Evolutionary conservation across 2,888 invertebrate species (phyloP).

Genomic region (Schizotus pectinicornis): DNA sequence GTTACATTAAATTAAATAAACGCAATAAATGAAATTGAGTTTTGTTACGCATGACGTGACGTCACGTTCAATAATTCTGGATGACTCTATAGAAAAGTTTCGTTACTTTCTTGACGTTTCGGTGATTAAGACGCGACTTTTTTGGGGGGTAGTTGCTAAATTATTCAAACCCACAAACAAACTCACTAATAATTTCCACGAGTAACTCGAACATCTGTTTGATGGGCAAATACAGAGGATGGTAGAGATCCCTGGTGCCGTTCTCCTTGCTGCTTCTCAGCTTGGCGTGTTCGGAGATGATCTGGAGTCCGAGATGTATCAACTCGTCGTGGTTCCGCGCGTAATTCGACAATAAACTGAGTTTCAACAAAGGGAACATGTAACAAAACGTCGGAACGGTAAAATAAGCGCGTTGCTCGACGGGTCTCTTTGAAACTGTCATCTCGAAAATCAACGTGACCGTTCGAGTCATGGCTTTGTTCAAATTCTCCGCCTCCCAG

Average conservation of each 20-base stretch:
- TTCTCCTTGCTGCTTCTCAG: constrained; percentile 59
- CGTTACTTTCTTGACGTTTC: too few relatives aligned
- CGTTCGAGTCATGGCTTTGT: constrained; percentile 67
- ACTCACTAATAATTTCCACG: constrained; percentile 75
- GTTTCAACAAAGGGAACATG: constrained; percentile 77
- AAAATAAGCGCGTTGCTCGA: constrained; percentile 55
- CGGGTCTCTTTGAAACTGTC: constrained; percentile 56
- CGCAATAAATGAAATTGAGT: too few relatives aligned
- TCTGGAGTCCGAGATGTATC: constrained; percentile 67
- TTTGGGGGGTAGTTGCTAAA: too few relatives aligned
- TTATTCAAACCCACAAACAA: too few relatives aligned
- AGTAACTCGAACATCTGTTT: constrained; percentile 82
- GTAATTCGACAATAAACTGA: constrained; percentile 61
- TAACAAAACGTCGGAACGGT: constrained; percentile 83
- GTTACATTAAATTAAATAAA: too few relatives aligned
- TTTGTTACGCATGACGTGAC: background rate
- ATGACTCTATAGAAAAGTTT: too few relatives aligned
- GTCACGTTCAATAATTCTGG: too few relatives aligned
- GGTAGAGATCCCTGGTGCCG: constrained; percentile 63
- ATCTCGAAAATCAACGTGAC: constrained; percentile 65
- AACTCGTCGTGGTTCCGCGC: constrained; percentile 63
- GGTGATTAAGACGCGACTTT: too few relatives aligned
- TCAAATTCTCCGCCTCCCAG: constrained; percentile 77
- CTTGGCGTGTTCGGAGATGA: constrained; percentile 77
- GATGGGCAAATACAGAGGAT: constrained; percentile 81